phyloP scores from a whole-genome alignment of 1,140 invertebrate genomes.

The Stenopsyche tienmushanensis region DNA sequence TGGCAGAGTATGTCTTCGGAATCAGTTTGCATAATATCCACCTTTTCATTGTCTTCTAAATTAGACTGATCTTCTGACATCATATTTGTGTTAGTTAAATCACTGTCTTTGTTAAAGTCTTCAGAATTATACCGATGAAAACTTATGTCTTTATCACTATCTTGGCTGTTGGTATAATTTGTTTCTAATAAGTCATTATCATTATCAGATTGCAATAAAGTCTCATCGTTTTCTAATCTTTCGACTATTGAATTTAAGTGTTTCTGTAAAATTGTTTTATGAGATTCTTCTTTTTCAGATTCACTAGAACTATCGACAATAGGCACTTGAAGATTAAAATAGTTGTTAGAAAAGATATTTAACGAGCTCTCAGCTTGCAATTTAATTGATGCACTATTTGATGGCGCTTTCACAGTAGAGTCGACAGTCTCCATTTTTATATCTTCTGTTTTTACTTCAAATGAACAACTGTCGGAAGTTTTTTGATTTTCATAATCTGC shows the following conservation, averaged over 20 bases:
- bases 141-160: not conserved
- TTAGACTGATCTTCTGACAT: no score
- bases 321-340: not conserved
- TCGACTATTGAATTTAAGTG: slow-evolving; percentile 1
- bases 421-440: no score
- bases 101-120: not conserved
- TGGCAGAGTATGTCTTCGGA: no score
- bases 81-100: no score
- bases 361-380: not conserved
- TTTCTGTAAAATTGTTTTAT: not conserved
- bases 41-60: no score
- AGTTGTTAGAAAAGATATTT: not conserved
- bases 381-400: no score
- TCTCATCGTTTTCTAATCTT: slow-evolving; percentile 7
- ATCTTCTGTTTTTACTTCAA: no score
- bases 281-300: not conserved
- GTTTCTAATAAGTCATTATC: not conserved
- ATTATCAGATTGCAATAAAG: not conserved
- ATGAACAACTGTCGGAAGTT: no score
- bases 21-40: no score
- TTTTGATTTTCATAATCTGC: no score
- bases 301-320: not conserved
- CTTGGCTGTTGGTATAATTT: not conserved
- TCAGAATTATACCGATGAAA: not conserved
- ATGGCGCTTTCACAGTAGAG: no score